Base-by-base conservation (phyloP, 2,797 vertebrate genomes). In the Crocidura indochinensis region DNA sequence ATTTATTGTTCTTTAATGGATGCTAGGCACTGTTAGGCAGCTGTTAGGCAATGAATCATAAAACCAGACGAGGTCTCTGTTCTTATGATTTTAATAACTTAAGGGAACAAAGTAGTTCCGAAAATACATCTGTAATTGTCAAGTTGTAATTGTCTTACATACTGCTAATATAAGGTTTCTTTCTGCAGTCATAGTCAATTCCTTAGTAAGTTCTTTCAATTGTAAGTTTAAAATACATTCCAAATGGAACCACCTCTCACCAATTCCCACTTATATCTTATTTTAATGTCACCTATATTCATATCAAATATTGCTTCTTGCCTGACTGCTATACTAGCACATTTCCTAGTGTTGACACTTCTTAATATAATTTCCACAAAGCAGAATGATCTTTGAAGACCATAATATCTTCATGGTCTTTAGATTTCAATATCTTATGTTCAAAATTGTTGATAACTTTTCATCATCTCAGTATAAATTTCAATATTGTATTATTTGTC, bases 371-470 rank as follows among this genome's bases (percentile, higher is more conserved):
- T 60, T 60, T 60, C 56, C 56, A 60, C 56, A 19, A 60, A 60
- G 71, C 68, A 79, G 56, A 29, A 17, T 26, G n/a, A 47, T 60
- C 67, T 84, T 29, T 84, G 19, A 62, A 82, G 60, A 84, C 20
- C 19, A 44, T 26, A 64, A n/a, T 20, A 47, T 72, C 56, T 20
- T 12, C 56, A 17, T 60, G 56, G 22, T 60, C 56, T 60, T 60
- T 60, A 17, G 22, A 75, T 76, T 53, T 56, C 7, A 10, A 26
- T 53, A 74, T 10, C 6, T 26, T 31, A 6, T 47, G 56, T 60
- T 53, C 51, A 75, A 88, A 76, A 67, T 85, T 44, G 78, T 62
- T 31, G 53, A 2, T 24, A 68, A 31, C 53, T 69, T 82, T 53
- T 64, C 49, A 29, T 46, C 4, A 14, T 10, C 31, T 65, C 51